A percentile compares a stretch with the other conserved stretches of the same genome.
These are phyloP conservation scores for Murina feae DNA, from an alignment of 2,113 vertebrate genomes.

Conservation along the genomic window DNA sequence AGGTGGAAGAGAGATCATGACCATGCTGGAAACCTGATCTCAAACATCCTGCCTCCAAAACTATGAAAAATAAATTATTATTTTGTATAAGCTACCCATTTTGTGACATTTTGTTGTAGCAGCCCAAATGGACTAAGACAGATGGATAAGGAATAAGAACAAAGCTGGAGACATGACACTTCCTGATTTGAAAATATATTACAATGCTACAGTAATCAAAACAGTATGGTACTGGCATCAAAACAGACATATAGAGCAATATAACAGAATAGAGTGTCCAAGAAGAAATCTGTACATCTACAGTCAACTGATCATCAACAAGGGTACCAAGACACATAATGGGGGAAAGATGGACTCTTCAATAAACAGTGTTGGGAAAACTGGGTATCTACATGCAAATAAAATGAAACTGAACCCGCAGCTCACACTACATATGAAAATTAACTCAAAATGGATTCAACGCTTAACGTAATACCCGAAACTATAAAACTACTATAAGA, in stretches of 20 bases:
- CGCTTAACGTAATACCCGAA: background rate
- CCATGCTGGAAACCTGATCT: background rate
- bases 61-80: background rate
- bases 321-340: background rate
- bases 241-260: background rate
- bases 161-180: background rate
- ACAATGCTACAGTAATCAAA: background rate
- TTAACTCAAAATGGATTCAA: background rate
- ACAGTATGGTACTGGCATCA: background rate
- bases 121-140: background rate
- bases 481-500: background rate
- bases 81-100: background rate
- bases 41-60: background rate
- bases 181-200: background rate
- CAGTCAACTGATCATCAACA: background rate
- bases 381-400: background rate
- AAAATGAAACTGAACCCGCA: background rate
- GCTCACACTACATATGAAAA: background rate
- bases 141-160: background rate
- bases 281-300: background rate
- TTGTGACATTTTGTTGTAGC: background rate
- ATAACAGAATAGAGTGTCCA: background rate
- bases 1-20: background rate
- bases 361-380: background rate
- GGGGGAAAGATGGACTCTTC: background rate